Conservation (phyloP, 2,113 vertebrate species). For the Gracilinanus agilis region DNA sequence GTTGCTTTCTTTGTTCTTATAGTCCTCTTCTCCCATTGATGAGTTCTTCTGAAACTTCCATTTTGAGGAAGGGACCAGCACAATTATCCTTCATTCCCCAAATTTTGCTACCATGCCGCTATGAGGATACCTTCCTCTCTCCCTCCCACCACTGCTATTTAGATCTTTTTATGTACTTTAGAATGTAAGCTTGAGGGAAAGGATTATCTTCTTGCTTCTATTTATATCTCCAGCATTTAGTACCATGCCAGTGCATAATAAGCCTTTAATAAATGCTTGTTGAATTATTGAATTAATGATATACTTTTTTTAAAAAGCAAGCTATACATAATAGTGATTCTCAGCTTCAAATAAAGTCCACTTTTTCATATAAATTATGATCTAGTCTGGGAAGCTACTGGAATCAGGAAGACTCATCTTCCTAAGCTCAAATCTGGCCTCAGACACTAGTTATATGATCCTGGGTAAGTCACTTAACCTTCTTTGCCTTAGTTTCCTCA, state of each 20-base stretch:
- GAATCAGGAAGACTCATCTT: too few species aligned
- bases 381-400: too few species aligned
- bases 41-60: background rate
- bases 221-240: background rate
- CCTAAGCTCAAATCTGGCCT: too few species aligned
- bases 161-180: background rate
- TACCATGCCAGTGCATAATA: background rate
- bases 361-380: background rate
- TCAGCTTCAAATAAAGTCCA: background rate
- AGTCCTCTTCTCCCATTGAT: background rate
- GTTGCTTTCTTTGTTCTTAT: background rate
- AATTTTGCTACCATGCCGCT: background rate
- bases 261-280: background rate
- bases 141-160: background rate
- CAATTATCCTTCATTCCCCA: background rate
- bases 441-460: too few species aligned
- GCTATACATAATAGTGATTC: background rate
- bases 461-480: too few species aligned
- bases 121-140: background rate
- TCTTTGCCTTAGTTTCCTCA: too few species aligned
- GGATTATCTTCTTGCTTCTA: background rate
- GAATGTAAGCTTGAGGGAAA: background rate
- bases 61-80: background rate
- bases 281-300: background rate
- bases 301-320: background rate